A percentile compares a stretch with the other conserved stretches of the same genome.
Conservation (phyloP, 2,113 vertebrate genomes). For the Alouatta palliata region DNA sequence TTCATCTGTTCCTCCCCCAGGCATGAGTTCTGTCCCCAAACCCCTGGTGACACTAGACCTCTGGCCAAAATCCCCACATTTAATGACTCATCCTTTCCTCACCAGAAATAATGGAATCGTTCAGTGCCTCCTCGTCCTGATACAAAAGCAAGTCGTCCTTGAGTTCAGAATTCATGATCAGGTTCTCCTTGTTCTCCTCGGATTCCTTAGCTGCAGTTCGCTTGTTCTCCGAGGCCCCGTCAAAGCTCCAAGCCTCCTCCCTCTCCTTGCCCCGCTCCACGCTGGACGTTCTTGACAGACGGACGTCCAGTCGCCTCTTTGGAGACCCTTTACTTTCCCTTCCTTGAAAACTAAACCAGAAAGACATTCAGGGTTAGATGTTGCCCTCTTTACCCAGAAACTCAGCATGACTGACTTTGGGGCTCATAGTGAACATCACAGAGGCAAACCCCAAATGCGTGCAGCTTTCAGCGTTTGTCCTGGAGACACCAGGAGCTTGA, state of each 20-base stretch:
- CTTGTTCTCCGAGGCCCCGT: constrained; percentile 84
- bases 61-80: fast-evolving
- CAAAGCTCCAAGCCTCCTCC: constrained; percentile 79
- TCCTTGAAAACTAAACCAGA: constrained; percentile 88
- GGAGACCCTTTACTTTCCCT: constrained; percentile 92
- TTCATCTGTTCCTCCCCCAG: fast-evolving
- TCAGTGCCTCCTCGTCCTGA: constrained; percentile 92
- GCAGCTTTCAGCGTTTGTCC: fast-evolving
- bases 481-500: fast-evolving
- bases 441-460: fast-evolving
- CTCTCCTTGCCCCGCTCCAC: constrained; percentile 87
- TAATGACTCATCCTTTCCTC: not conserved
- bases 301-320: constrained; percentile 90
- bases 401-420: fast-evolving
- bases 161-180: constrained; percentile 89
- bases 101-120: constrained; percentile 97
- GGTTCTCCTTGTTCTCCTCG: constrained; percentile 98
- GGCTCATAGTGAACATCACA: fast-evolving
- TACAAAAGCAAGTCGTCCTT: constrained; percentile 86
- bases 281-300: constrained; percentile 90
- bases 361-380: fast-evolving
- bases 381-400: fast-evolving
- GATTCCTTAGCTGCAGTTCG: constrained; percentile 84
- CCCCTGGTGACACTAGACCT: fast-evolving
- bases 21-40: fast-evolving